Conservation (phyloP, 92 coral and sea anemone species). For the Palythoa grandis region DNA sequence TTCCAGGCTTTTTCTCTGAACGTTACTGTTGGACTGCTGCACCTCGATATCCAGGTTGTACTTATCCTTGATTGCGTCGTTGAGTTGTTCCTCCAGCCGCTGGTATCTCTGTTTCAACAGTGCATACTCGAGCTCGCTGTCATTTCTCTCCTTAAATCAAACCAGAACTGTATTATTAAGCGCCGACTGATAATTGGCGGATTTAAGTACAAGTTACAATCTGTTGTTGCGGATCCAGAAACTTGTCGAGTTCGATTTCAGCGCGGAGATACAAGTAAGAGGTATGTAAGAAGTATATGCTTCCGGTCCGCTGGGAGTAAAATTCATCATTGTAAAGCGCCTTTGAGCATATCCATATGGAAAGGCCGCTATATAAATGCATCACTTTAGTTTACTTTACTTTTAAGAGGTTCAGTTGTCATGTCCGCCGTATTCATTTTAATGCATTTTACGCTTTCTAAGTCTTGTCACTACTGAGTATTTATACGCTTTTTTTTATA, state of each 20-base stretch:
- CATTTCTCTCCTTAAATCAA: slow-evolving; percentile 4
- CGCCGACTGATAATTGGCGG: background rate
- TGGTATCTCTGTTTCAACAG: slow-evolving; percentile 19
- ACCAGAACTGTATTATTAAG: background rate
- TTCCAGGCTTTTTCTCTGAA: background rate
- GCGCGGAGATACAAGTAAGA: too few species aligned
- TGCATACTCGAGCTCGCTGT: slow-evolving; percentile 11
- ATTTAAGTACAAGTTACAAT: background rate
- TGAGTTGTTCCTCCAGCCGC: slow-evolving; percentile 10
- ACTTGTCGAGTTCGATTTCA: background rate
- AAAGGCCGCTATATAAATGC: too few species aligned
- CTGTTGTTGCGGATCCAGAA: background rate
- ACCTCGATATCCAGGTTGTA: slow-evolving; percentile 23
- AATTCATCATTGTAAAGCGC: too few species aligned
- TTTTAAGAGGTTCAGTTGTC: too few species aligned
- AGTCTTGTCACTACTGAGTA: too few species aligned
- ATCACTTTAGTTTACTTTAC: too few species aligned
- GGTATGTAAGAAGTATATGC: too few species aligned
- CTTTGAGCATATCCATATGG: too few species aligned
- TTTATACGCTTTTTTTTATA: too few species aligned
- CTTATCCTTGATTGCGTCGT: slow-evolving; percentile 12
- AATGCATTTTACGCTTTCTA: too few species aligned
- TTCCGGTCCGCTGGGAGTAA: too few species aligned
- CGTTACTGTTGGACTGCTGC: slow-evolving; percentile 8
- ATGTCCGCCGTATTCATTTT: too few species aligned